These are phyloP conservation scores for human DNA, from an alignment of 2,113 vertebrate species.

Conservation along the genomic window GRCh38 chr12:132284001-132284500, in stretches of 20 bases:
- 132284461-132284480: background rate
- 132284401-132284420: background rate
- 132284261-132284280: too few relatives aligned
- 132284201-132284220: fast-evolving
- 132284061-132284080: too few relatives aligned
- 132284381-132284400: fast-evolving
- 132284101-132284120: fast-evolving
- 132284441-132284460: background rate
- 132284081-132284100: fast-evolving
- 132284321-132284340: background rate
- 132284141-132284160: fast-evolving
- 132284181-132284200: fast-evolving
- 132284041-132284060: background rate
- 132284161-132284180: too few relatives aligned
- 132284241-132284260: background rate
- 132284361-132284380: fast-evolving
- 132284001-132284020: too few relatives aligned
- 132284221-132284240: too few relatives aligned
- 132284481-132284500: background rate
- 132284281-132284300: too few relatives aligned
- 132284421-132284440: background rate
- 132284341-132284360: background rate
- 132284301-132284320: too few relatives aligned
- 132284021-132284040: background rate
- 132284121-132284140: fast-evolving